Evolutionary conservation across 2,113 vertebrate genomes (phyloP).

Genomic region (Oxygymnocypris stewartii): DNA sequence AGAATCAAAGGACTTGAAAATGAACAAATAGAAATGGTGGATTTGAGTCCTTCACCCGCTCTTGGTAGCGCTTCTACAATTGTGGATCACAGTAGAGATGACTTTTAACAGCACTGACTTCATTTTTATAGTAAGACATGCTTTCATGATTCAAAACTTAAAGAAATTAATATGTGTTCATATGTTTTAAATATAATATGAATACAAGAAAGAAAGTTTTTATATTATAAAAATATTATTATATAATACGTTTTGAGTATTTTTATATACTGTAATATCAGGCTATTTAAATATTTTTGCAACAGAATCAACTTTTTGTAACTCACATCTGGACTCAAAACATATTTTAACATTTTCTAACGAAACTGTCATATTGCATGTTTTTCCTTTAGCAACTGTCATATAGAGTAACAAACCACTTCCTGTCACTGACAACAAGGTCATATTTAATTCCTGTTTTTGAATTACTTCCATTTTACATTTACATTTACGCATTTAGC

Average conservation of each 20-base stretch:
- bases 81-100: not conserved
- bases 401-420: not conserved
- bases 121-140: not conserved
- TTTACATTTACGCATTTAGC: too few species aligned
- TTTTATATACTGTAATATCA: not conserved
- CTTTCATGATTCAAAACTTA: not conserved
- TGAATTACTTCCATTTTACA: not conserved
- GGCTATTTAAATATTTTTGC: not conserved
- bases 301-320: not conserved
- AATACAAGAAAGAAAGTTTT: not conserved
- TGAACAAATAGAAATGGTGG: conserved; percentile 20
- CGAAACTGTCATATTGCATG: not conserved
- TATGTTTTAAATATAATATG: not conserved
- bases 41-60: not conserved
- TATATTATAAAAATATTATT: too few species aligned
- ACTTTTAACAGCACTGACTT: not conserved
- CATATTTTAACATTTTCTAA: not conserved
- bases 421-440: not conserved
- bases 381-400: not conserved
- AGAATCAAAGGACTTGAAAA: conserved; percentile 1
- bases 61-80: not conserved
- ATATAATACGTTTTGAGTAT: not conserved
- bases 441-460: not conserved
- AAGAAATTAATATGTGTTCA: not conserved
- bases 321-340: not conserved